Base-by-base conservation (phyloP, 1,140 invertebrate genomes). In the Bombus waltoni region DNA sequence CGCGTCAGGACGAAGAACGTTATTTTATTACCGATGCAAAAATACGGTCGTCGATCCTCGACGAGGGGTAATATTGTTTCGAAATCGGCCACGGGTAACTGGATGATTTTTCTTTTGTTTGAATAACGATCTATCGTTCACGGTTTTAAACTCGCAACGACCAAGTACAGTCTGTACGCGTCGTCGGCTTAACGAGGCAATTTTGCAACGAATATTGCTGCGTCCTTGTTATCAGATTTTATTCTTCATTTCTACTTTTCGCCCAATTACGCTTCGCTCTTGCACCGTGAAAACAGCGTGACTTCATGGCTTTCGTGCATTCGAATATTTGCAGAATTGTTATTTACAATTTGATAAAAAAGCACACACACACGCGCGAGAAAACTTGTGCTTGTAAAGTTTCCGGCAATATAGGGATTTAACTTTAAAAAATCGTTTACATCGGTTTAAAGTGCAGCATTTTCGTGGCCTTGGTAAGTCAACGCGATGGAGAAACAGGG, bases 11-110 rank as follows among this genome's bases (percentile, higher is more conserved):
- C 3, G 28, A 35, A 47, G 42, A 25, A 35, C 38, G 38, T 57
- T 78, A 71, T 78, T 78, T 57, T 78, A 78, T 78, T 78, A 59
- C 59, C 53, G 42, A 75, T 32, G 15, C 25, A 22, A 83, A 83
- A 53, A 38, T 82, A 82, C 57, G 25, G 8, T 38, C 10, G 9
- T 42, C 65, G 44, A 47, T 47, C 9, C 9, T 22, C 15, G 9
- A 32, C 40, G 62, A 35, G 2, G 62, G 8, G 32, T 25, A 78
- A 78, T 28, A 79, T 47, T 11, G 77, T 44, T 11, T 68, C n/a
- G 77, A 79, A 79, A 68, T 79, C 22, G 35, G 40, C 28, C 44
- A 38, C n/a, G 25, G 65, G 25, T 65, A 53, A 70, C 8, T 28
- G 42, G 3, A n/a, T 44, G 62, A 44, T 66, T 65, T 53, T 80